Base-by-base conservation (phyloP, 1,140 invertebrate species). In the Belonocnema kinseyi region DNA sequence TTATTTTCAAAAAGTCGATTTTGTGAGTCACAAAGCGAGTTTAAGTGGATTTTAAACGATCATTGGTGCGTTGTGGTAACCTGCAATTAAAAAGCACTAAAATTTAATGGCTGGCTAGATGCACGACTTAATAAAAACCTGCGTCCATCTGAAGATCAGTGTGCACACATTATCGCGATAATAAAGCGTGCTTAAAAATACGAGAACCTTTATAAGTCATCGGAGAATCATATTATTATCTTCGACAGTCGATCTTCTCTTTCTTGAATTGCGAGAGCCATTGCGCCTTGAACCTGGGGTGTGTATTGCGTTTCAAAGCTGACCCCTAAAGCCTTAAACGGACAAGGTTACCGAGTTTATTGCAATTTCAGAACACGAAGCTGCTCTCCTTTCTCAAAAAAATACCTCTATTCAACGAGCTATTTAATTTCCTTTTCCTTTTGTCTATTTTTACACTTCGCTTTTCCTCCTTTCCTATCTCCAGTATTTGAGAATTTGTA, bases 41-140 rank as follows among this genome's bases (percentile, higher is more conserved):
- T 21, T 3, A 46, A 46, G 7, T 8, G 16, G 53, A 54, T 54
- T 54, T 16, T 19, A 58, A 58, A n/a, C n/a, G 61, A 66, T 66
- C 33, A 33, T 66, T 46, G 40, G 46, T 53, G 26, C 26, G 61
- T 53, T 26, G 16, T 73, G 74, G 79, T 72, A 79, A 80, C 83
- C 83, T 81, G 76, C 86, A 88, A 88, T 88, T 88, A 88, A 88
- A n/a, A 86, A 78, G 85, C 80, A 88, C 85, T 88, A 88, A 88
- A 88, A 84, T 86, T 88, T 86, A 85, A 88, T 79, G 79, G 82
- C 80, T 77, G 75, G 58, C 75, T 75, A 33, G 77, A 80, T 53
- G 82, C 80, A 83, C 82, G 80, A 85, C 82, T 88, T 87, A 87
- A 88, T 85, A 84, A 87, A 86, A 75, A 66, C 75, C 74, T 77